A percentile compares a stretch with the other conserved stretches of the same genome.
These are phyloP conservation scores for Sceloporus undulatus DNA, from an alignment of 2,113 vertebrate species.

Conservation along the genomic window DNA sequence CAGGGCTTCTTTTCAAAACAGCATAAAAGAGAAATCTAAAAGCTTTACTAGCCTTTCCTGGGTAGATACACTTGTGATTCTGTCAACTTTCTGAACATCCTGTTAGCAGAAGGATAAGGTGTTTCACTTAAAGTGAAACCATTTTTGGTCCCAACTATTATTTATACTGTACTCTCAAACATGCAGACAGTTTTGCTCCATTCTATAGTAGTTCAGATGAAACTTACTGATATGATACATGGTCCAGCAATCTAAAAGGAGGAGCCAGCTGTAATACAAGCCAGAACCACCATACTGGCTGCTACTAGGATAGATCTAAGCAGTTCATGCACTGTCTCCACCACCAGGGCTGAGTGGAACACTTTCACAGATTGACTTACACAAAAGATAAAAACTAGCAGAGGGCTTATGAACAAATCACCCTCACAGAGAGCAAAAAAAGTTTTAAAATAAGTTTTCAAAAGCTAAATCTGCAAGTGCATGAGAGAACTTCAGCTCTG, in stretches of 20 bases:
- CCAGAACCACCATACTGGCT: constrained; percentile 39
- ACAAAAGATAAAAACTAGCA: constrained; percentile 68
- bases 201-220: constrained; percentile 62
- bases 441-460: constrained; percentile 71
- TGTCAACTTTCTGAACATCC: constrained; percentile 21
- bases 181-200: constrained; percentile 47
- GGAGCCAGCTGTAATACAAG: constrained; percentile 30
- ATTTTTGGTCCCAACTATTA: constrained; percentile 43
- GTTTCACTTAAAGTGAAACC: constrained; percentile 44
- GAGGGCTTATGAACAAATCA: constrained; percentile 67
- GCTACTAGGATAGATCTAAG: constrained; percentile 57
- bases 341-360: constrained; percentile 72
- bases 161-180: constrained; percentile 44
- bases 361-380: constrained; percentile 57
- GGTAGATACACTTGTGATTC: constrained; percentile 27
- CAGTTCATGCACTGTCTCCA: constrained; percentile 68
- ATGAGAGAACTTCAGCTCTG: constrained; percentile 62
- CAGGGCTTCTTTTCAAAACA: constrained; percentile 44
- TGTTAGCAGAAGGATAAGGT: constrained; percentile 47
- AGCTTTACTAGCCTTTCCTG: constrained; percentile 41
- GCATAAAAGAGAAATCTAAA: constrained; percentile 47
- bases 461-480: constrained; percentile 62
- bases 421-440: constrained; percentile 63
- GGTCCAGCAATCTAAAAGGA: constrained; percentile 32
- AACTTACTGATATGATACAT: constrained; percentile 39